Evolutionary conservation across 2,888 invertebrate genomes (phyloP).

Genomic region (Andrena camellia): DNA sequence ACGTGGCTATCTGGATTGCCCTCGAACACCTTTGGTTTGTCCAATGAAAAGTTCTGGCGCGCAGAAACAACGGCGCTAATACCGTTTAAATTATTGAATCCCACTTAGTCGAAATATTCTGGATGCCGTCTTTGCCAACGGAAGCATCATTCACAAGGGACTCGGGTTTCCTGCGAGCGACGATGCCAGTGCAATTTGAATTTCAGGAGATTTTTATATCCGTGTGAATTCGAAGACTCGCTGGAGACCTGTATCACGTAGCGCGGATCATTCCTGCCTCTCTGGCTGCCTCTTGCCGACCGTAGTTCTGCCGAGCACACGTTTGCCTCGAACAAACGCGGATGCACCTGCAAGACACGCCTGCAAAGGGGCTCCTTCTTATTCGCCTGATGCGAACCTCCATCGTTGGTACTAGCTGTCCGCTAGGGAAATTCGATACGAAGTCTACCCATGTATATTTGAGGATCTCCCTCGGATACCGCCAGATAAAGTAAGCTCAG

Average conservation of each 20-base stretch:
- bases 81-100: constrained; percentile 65
- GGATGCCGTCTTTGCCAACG: background rate
- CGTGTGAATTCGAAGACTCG: constrained; percentile 65
- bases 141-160: constrained; percentile 53
- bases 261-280: constrained; percentile 47
- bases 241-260: constrained; percentile 63
- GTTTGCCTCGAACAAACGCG: constrained; percentile 65
- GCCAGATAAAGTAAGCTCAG: constrained; percentile 48
- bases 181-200: constrained; percentile 66
- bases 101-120: constrained; percentile 35
- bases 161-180: constrained; percentile 41
- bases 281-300: constrained; percentile 57
- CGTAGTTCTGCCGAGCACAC: constrained; percentile 58
- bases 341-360: constrained; percentile 58
- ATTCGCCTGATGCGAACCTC: constrained; percentile 74
- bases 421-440: constrained; percentile 83
- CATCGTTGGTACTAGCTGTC: constrained; percentile 73
- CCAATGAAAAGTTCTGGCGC: background rate
- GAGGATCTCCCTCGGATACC: constrained; percentile 64
- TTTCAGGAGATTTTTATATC: constrained; percentile 72
- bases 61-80: background rate
- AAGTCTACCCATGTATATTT: constrained; percentile 82
- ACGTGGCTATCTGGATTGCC: background rate
- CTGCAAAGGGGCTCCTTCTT: constrained; percentile 71
- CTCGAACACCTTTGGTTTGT: background rate